phyloP scores from a whole-genome alignment of 2,797 vertebrate genomes.

The Erithacus rubecula region DNA sequence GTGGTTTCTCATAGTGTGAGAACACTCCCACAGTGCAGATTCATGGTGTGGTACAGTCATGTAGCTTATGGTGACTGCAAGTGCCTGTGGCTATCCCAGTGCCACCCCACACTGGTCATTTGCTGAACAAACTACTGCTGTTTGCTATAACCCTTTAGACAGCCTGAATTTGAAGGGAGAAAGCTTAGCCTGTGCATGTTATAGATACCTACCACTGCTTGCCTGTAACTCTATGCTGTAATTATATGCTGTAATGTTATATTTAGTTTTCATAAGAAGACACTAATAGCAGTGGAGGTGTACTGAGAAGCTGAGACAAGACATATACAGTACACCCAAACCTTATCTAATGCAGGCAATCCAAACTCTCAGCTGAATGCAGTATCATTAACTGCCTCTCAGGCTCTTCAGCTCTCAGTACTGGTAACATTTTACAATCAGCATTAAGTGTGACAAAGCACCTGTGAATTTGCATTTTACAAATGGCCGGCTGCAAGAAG shows the following conservation, averaged over 20 bases:
- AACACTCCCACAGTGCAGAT: background rate
- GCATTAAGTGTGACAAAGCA: background rate
- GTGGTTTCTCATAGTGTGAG: background rate
- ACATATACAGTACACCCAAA: background rate
- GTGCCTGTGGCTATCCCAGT: background rate
- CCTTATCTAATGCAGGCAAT: conserved; percentile 13
- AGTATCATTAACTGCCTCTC: background rate
- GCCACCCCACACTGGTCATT: background rate
- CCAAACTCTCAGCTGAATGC: background rate
- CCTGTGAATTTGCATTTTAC: background rate
- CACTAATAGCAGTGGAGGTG: conserved; percentile 47
- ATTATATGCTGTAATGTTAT: conserved; percentile 7
- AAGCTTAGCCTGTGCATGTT: background rate
- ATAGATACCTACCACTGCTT: background rate
- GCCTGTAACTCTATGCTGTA: conserved; percentile 20
- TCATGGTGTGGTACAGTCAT: background rate
- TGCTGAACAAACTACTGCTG: background rate
- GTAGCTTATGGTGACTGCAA: background rate
- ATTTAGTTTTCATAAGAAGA: conserved; percentile 46
- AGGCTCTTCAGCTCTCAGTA: background rate
- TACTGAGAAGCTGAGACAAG: conserved; percentile 49
- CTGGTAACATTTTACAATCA: background rate
- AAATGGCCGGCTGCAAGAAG: background rate
- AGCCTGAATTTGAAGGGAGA: background rate
- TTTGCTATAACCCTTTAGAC: background rate